phyloP scores from a whole-genome alignment of 1,140 invertebrate species.

The Lepidostoma basale region DNA sequence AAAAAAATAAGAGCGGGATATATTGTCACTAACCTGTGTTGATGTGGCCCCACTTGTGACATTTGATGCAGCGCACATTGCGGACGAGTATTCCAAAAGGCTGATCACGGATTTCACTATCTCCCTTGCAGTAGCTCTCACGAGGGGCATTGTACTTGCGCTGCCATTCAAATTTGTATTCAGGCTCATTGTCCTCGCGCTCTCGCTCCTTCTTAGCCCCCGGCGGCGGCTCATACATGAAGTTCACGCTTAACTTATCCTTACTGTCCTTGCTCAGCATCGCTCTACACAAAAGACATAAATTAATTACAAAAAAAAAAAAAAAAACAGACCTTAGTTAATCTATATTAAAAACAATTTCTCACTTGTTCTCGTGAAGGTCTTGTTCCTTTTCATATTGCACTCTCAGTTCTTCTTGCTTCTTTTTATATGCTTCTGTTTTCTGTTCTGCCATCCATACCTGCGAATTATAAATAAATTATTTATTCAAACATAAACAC shows the following conservation, averaged over 20 bases:
- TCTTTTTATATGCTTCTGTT: constrained; percentile 94
- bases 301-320: too few species aligned
- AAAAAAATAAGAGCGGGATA: too few species aligned
- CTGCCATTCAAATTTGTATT: constrained; percentile 99
- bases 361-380: constrained; percentile 93
- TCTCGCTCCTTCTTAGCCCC: constrained; percentile 90
- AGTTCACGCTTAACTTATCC: constrained; percentile 97
- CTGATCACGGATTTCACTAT: constrained; percentile 96
- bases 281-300: constrained; percentile 68
- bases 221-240: constrained; percentile 99
- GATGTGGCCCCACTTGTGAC: constrained; percentile 99
- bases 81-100: constrained; percentile 98
- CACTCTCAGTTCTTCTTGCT: constrained; percentile 93
- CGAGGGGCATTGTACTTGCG: constrained; percentile 97
- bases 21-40: constrained; percentile 81
- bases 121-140: constrained; percentile 95
- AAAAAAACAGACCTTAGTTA: constrained; percentile 4
- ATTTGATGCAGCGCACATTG: constrained; percentile 98
- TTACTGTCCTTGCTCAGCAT: constrained; percentile 97
- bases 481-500: not conserved
- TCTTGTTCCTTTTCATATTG: constrained; percentile 99
- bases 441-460: constrained; percentile 99
- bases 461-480: constrained; percentile 58
- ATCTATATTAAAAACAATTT: constrained; percentile 34
- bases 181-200: constrained; percentile 92